Base-by-base conservation (phyloP, 2,113 vertebrate species). In the Pungitius pungitius region DNA sequence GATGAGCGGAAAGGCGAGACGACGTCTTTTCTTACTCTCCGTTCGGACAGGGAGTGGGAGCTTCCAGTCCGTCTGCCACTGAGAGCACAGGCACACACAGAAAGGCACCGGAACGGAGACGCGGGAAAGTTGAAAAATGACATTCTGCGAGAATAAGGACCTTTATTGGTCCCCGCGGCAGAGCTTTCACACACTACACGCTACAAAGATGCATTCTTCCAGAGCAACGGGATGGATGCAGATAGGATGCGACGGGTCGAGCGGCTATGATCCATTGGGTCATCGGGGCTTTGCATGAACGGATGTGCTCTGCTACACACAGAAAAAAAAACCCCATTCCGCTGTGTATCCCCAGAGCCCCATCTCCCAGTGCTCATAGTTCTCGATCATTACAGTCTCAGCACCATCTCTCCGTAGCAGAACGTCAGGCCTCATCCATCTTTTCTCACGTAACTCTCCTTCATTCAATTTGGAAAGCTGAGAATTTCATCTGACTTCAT, bases 231-330 rank as follows among this genome's bases (percentile, higher is more conserved):
- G 75, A 90, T 68, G 78, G 78, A 91, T 61, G 77, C 64, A 80
- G 78, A 90, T 80, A 78, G 75, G 67, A 73, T 22, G 47, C 5
- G 82, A 86, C 80, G 81, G 78, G 75, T 66, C 3, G 9, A 51
- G 77, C 61, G 65, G 76, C 77, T 42, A 66, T 80, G 86, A 90
- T 88, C 76, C 82, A 77, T 79, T 87, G 84, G 87, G 89, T 90
- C 86, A 89, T 5, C 75, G 67, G 66, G 58, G 73, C 77, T 80
- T 80, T 62, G 85, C 86, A 85, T 91, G 84, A 88, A 85, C 82
- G 86, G 82, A 82, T 66, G 73, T 78, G 70, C 73, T 80, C 78
- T 40, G 76, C 72, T 68, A 71, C 61, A 70, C 61, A 73, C 80
- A 78, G 75, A 77, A 80, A 83, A 77, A 80, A 83, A 86, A 80